Percentiles rank a stretch among this genome's conserved stretches.
Evolutionary conservation across 2,797 vertebrate genomes (phyloP).

Genomic region (Miichthys miiuy): DNA sequence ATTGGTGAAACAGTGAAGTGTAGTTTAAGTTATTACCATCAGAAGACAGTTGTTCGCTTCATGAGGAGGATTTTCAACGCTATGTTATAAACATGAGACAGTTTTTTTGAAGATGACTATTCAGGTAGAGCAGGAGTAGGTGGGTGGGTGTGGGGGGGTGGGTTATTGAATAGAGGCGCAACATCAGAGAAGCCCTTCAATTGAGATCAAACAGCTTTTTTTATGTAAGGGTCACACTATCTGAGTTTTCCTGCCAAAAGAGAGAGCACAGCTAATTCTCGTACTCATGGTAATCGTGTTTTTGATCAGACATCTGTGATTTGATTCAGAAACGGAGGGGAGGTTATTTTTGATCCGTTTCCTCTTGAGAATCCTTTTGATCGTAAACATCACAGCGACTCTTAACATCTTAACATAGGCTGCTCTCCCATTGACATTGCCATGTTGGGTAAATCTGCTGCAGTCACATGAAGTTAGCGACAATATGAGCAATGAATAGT

Average conservation of each 20-base stretch:
- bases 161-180: background rate
- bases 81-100: background rate
- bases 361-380: conserved; percentile 39
- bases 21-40: background rate
- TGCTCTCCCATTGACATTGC: background rate
- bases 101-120: conserved; percentile 11
- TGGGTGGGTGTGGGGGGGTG: background rate
- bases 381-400: conserved; percentile 40
- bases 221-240: conserved; percentile 45
- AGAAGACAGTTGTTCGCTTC: background rate
- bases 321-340: conserved; percentile 44
- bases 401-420: conserved; percentile 20
- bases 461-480: background rate
- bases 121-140: conserved; percentile 16
- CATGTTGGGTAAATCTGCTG: conserved; percentile 22
- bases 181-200: conserved; percentile 60
- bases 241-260: conserved; percentile 41
- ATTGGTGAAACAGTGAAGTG: background rate
- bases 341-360: conserved; percentile 47
- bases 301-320: conserved; percentile 69
- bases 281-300: conserved; percentile 56
- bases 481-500: background rate
- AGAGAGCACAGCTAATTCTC: conserved; percentile 56
- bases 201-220: conserved; percentile 63
- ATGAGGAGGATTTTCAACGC: background rate